Evolutionary conservation across 1,140 invertebrate species (phyloP).

Genomic region (Cydia splendana): DNA sequence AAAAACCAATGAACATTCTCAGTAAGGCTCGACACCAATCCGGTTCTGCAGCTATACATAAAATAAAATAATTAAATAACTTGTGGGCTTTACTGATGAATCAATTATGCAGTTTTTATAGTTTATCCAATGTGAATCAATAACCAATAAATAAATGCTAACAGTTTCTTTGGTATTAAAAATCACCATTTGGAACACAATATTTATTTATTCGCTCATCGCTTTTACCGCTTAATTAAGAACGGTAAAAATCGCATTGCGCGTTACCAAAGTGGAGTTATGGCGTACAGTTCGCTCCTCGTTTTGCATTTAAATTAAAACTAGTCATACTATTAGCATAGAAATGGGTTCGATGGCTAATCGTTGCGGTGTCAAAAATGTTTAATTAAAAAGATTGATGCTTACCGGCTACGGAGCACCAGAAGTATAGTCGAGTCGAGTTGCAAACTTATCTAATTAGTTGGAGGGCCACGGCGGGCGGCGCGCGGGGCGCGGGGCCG

Average conservation of each 20-base stretch:
- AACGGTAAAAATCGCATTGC: constrained; percentile 27
- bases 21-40: constrained; percentile 1
- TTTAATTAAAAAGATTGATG: constrained; percentile 80
- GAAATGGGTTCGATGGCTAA: constrained; percentile 71
- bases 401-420: constrained; percentile 72
- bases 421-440: constrained; percentile 74
- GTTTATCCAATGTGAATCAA: constrained; percentile 34
- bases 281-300: constrained; percentile 36
- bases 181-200: constrained; percentile 10
- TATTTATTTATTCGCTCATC: constrained; percentile 37
- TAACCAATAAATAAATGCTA: constrained; percentile 47
- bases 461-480: constrained; percentile 52
- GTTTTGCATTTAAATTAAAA: constrained; percentile 55
- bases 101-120: constrained; percentile 29
- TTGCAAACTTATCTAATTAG: constrained; percentile 80
- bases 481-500: constrained; percentile 34
- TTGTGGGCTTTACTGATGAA: constrained; percentile 7
- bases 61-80: constrained; percentile 28
- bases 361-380: constrained; percentile 77
- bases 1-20: constrained; percentile 11
- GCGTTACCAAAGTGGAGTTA: constrained; percentile 20
- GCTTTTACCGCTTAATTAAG: constrained; percentile 36
- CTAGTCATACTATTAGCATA: constrained; percentile 57
- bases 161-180: constrained; percentile 33
- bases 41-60: constrained; percentile 16